phyloP scores from a whole-genome alignment of 2,797 vertebrate genomes.

The Oceanodroma leucorhoa region DNA sequence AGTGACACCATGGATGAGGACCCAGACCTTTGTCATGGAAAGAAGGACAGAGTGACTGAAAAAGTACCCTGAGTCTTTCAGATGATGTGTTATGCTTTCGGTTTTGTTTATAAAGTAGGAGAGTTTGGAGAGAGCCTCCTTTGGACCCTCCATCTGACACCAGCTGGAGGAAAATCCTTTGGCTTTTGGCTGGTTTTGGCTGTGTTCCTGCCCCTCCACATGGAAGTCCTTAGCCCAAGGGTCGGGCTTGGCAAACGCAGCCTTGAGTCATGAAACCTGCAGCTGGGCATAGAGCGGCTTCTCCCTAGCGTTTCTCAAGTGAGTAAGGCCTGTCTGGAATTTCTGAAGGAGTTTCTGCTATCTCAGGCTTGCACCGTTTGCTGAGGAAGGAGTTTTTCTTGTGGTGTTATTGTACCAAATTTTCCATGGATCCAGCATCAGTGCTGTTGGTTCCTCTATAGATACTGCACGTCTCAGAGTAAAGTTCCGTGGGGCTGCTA shows the following conservation, averaged over 20 bases:
- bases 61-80: neutral
- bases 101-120: neutral
- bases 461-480: neutral
- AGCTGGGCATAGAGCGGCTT: fast-evolving
- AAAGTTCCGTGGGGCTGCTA: neutral
- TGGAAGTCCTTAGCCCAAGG: neutral
- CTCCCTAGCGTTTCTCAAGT: neutral
- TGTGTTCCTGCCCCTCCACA: neutral
- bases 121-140: neutral
- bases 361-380: neutral
- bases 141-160: neutral
- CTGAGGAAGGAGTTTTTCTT: neutral
- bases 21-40: neutral
- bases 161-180: neutral
- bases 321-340: neutral
- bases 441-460: neutral
- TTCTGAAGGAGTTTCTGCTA: neutral
- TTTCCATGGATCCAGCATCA: neutral
- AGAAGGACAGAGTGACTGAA: neutral
- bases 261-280: fast-evolving
- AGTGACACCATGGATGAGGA: neutral
- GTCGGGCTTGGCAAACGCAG: neutral
- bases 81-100: neutral
- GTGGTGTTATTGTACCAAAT: neutral
- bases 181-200: neutral